Evolutionary conservation across 2,113 vertebrate species (phyloP).

Genomic region (Cnemophilus loriae): DNA sequence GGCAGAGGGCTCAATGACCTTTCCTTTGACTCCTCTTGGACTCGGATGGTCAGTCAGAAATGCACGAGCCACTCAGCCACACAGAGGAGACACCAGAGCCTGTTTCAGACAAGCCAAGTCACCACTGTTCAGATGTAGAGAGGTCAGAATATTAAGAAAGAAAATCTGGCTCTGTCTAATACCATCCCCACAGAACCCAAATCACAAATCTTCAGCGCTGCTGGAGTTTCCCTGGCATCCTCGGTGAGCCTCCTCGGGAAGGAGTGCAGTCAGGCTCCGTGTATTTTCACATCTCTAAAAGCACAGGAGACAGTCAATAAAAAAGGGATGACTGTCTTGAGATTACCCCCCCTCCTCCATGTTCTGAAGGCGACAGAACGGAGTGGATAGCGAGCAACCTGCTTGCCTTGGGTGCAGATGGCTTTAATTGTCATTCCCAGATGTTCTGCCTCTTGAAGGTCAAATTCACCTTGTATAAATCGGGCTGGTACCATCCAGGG

Average conservation of each 20-base stretch:
- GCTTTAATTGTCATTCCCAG: constrained; percentile 74
- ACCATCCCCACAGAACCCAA: neutral
- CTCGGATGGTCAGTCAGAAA: neutral
- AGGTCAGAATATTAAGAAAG: neutral
- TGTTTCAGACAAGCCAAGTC: neutral
- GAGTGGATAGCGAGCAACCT: constrained; percentile 63
- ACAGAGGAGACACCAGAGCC: neutral
- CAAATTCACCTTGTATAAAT: constrained; percentile 74
- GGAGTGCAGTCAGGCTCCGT: constrained; percentile 12
- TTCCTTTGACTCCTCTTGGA: neutral
- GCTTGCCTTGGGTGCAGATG: constrained; percentile 72
- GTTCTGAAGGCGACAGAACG: constrained; percentile 63
- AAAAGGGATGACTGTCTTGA: constrained; percentile 68
- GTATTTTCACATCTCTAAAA: constrained; percentile 58
- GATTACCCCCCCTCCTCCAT: constrained; percentile 41
- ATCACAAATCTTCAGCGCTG: neutral
- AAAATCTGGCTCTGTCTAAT: neutral
- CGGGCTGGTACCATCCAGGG: constrained; percentile 62
- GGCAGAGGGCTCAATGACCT: neutral
- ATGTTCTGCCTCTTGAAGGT: constrained; percentile 73
- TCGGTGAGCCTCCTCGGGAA: neutral
- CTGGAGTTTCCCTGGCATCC: neutral
- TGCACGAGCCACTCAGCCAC: neutral
- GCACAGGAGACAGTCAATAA: constrained; percentile 60
- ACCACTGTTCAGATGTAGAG: neutral